Conservation (phyloP, 2,797 vertebrate species). For the Helarctos malayanus region DNA sequence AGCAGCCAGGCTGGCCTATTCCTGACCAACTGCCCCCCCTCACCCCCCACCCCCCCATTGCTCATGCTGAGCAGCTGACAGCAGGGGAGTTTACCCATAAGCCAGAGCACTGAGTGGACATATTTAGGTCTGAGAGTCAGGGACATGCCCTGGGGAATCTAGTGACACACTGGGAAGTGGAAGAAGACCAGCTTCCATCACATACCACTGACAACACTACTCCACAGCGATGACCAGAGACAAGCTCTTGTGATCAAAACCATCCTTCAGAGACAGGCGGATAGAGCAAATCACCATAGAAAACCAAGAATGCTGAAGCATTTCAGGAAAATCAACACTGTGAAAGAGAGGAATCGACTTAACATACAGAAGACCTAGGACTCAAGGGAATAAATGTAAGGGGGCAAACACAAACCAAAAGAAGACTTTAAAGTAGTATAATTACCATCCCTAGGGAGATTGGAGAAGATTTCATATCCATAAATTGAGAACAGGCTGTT, state of each 20-base stretch:
- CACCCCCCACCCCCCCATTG: too few species aligned
- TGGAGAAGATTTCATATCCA: not conserved
- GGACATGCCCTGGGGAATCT: not conserved
- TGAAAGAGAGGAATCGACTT: not conserved
- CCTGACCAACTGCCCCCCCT: not conserved
- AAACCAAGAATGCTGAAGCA: not conserved
- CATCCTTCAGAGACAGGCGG: not conserved
- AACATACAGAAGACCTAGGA: not conserved
- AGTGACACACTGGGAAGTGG: not conserved
- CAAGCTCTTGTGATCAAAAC: not conserved
- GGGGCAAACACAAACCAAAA: not conserved
- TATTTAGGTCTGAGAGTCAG: not conserved
- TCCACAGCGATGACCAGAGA: not conserved
- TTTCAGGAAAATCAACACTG: not conserved
- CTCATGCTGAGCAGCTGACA: not conserved
- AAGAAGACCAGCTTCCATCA: not conserved
- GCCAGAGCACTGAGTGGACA: not conserved
- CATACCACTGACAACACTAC: not conserved
- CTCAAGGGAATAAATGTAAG: not conserved
- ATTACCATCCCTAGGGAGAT: not conserved
- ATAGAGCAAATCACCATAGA: not conserved
- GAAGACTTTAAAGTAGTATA: not conserved
- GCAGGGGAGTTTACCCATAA: not conserved
- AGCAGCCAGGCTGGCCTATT: not conserved
- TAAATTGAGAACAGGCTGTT: conserved; percentile 40